Evolutionary conservation across 2,888 invertebrate genomes (phyloP).

Genomic region (Microctonus aethiopoides): DNA sequence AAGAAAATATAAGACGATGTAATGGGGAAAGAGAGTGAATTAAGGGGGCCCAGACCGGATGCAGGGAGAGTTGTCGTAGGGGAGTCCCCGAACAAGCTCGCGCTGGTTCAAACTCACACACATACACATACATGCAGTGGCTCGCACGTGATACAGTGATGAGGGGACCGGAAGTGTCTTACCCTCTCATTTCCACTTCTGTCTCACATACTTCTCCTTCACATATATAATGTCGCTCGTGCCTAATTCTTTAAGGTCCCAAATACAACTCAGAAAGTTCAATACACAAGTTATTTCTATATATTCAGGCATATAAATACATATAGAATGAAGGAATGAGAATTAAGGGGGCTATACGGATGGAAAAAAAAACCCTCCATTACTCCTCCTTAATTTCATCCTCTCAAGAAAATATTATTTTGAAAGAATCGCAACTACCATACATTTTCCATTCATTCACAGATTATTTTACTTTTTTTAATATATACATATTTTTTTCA

Average conservation of each 20-base stretch:
- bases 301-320: too few relatives aligned
- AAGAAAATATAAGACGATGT: not conserved
- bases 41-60: conserved; percentile 38
- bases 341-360: not conserved
- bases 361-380: too few relatives aligned
- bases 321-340: too few relatives aligned
- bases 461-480: too few relatives aligned
- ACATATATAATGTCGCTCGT: not conserved
- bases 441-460: not conserved
- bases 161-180: conserved; percentile 65
- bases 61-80: conserved; percentile 51
- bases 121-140: conserved; percentile 64
- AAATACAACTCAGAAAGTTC: not conserved
- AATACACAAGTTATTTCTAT: too few relatives aligned
- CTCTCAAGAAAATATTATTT: too few relatives aligned
- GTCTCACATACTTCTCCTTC: conserved; percentile 37
- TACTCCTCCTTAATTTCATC: too few relatives aligned
- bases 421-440: too few relatives aligned
- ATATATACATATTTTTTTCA: too few relatives aligned
- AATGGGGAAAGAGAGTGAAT: conserved; percentile 28
- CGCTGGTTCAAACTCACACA: conserved; percentile 54
- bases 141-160: conserved; percentile 67
- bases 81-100: conserved; percentile 45
- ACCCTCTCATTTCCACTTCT: conserved; percentile 46
- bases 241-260: conserved; percentile 2